A percentile compares a stretch with the other conserved stretches of the same genome.
Evolutionary conservation across 2,888 invertebrate species (phyloP).

Genomic region (Eupeodes latifasciatus): DNA sequence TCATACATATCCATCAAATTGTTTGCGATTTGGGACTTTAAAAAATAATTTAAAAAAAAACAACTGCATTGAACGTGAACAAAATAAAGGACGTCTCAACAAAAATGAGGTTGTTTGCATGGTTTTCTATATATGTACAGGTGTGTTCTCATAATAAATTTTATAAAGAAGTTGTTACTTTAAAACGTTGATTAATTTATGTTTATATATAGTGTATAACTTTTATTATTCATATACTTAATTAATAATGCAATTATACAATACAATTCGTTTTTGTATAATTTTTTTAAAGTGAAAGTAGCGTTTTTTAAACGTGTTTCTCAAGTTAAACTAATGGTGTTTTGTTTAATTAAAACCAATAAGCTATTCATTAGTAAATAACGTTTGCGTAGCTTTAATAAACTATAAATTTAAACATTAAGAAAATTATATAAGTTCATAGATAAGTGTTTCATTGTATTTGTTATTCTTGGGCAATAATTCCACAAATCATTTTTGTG

Average conservation of each 20-base stretch:
- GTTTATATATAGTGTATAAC: conserved; percentile 24
- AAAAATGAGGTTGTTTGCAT: conserved; percentile 83
- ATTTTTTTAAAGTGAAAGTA: conserved; percentile 20
- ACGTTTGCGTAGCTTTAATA: conserved; percentile 38
- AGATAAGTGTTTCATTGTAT: too few relatives aligned
- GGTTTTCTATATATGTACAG: conserved; percentile 84
- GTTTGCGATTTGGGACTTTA: conserved; percentile 59
- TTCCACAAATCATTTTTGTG: too few relatives aligned
- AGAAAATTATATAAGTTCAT: neutral
- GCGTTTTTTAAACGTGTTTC: conserved; percentile 12
- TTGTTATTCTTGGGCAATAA: too few relatives aligned
- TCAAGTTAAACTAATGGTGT: conserved; percentile 14
- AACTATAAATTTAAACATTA: neutral
- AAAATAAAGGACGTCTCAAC: conserved; percentile 81
- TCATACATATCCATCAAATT: conserved; percentile 61
- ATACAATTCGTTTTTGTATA: conserved; percentile 17
- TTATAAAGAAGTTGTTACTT: conserved; percentile 44
- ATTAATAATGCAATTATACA: neutral
- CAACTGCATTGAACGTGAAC: conserved; percentile 66
- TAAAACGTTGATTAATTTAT: conserved; percentile 25
- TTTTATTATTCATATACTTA: neutral
- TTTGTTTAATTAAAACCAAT: neutral
- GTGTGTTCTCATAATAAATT: conserved; percentile 81
- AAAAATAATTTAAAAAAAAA: conserved; percentile 29
- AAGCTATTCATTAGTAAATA: conserved; percentile 15